Conservation (phyloP, 1,140 invertebrate species). For the Megathymus violae region DNA sequence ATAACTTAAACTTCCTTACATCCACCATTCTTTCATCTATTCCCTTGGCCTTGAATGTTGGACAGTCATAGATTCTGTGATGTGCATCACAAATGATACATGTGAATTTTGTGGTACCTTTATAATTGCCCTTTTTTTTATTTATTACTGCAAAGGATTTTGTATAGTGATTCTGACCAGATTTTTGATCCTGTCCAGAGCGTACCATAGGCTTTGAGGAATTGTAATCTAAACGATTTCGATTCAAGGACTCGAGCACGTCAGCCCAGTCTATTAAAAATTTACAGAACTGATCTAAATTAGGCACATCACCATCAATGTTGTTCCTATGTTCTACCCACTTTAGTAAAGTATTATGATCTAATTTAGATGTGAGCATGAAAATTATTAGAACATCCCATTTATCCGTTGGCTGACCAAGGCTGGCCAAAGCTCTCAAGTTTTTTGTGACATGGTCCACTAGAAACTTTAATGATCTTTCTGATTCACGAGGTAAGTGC, state of each 20-base stretch:
- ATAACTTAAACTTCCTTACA: conserved; percentile 40
- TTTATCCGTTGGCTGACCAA: too few relatives aligned
- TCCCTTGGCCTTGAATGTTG: conserved; percentile 36
- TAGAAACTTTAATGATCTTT: too few relatives aligned
- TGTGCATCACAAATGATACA: conserved; percentile 39
- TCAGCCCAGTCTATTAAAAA: conserved; percentile 43
- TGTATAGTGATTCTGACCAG: conserved; percentile 10
- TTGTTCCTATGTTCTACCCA: conserved; percentile 46
- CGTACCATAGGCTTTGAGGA: too few relatives aligned
- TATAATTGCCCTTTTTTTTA: conserved; percentile 9
- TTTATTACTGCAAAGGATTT: background rate
- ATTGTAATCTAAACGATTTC: too few relatives aligned
- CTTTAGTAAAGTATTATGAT: conserved; percentile 42
- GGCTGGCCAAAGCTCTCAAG: too few relatives aligned
- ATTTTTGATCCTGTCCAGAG: too few relatives aligned
- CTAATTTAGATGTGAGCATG: conserved; percentile 52
- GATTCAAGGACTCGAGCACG: conserved; percentile 34
- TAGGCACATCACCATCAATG: conserved; percentile 30
- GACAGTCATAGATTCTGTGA: conserved; percentile 46
- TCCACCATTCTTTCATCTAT: conserved; percentile 31
- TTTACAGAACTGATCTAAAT: conserved; percentile 39
- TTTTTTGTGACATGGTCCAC: too few relatives aligned
- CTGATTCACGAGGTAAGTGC: too few relatives aligned
- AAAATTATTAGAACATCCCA: too few relatives aligned
- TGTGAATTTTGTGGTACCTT: too few relatives aligned